Percentiles rank a stretch among this genome's conserved stretches.
Evolutionary conservation across 1,140 invertebrate species (phyloP).

Genomic region (Papilio aristodemus): DNA sequence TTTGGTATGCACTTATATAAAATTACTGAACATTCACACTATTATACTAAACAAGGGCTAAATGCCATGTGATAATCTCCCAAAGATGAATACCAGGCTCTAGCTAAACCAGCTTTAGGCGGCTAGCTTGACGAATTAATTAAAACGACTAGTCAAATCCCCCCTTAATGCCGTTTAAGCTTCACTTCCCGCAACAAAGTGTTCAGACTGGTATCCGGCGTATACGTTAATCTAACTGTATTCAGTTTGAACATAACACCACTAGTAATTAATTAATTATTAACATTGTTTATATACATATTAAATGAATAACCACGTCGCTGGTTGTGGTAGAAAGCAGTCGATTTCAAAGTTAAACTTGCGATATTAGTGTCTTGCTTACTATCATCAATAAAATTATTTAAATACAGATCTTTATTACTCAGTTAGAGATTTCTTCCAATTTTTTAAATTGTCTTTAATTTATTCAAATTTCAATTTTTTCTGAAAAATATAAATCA

Average conservation of each 20-base stretch:
- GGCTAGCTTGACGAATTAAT: slow-evolving; percentile 12
- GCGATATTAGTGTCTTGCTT: no score
- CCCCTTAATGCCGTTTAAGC: slow-evolving; percentile 15
- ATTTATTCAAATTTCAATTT: no score
- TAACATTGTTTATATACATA: not conserved
- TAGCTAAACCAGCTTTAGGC: not conserved
- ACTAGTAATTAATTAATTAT: slow-evolving; percentile 1
- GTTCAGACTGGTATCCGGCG: slow-evolving; percentile 2
- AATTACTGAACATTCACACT: not conserved
- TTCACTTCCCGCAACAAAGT: slow-evolving; percentile 15
- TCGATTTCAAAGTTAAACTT: no score
- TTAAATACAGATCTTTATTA: no score
- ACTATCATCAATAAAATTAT: no score
- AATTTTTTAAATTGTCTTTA: no score
- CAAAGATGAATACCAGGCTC: not conserved
- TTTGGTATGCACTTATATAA: not conserved
- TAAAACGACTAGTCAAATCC: slow-evolving; percentile 17
- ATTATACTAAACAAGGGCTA: not conserved
- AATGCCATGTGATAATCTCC: slow-evolving; percentile 9
- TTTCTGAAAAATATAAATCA: no score
- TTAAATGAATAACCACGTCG: no score
- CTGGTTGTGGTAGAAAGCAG: no score
- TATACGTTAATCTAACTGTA: slow-evolving; percentile 5
- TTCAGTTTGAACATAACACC: not conserved
- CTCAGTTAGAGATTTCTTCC: no score